Percentiles rank a stretch among this genome's conserved stretches.
phyloP scores from a whole-genome alignment of 2,797 vertebrate species.

The Hippopotamyrus pictus region DNA sequence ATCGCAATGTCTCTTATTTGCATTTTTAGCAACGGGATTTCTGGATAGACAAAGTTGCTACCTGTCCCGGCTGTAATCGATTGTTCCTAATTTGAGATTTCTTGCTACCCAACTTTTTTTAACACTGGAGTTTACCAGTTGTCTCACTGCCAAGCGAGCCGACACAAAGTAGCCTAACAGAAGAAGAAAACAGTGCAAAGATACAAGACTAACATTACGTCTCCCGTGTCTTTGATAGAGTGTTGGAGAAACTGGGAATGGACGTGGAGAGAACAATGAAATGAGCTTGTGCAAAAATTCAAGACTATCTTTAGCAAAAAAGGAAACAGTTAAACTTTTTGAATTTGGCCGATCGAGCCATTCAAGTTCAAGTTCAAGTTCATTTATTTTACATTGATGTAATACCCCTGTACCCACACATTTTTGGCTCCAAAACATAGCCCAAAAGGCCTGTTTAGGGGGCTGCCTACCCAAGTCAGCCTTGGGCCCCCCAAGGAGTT shows the following conservation, averaged over 20 bases:
- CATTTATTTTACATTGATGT: no score
- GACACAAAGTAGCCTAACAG: background rate
- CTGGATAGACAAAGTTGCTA: background rate
- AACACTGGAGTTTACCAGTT: background rate
- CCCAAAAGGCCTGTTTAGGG: background rate
- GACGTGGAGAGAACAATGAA: background rate
- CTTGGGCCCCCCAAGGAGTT: background rate
- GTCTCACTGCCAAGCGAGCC: background rate
- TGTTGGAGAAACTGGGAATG: background rate
- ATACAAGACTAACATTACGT: background rate
- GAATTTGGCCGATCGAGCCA: background rate
- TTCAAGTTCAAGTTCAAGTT: no score
- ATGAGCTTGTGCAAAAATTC: background rate
- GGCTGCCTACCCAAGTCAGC: background rate
- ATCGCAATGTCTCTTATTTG: background rate
- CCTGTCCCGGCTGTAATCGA: background rate
- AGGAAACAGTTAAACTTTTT: background rate
- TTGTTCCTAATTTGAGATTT: background rate
- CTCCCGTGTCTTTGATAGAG: background rate
- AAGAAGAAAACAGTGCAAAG: background rate
- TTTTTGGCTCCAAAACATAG: background rate
- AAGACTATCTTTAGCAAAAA: background rate
- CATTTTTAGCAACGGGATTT: background rate
- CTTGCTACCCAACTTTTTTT: background rate
- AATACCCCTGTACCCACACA: background rate